Evolutionary conservation across 1,140 invertebrate genomes (phyloP), one percentile per base, ranked within the genome.

Genomic region (Sesamia nonagrioides): DNA sequence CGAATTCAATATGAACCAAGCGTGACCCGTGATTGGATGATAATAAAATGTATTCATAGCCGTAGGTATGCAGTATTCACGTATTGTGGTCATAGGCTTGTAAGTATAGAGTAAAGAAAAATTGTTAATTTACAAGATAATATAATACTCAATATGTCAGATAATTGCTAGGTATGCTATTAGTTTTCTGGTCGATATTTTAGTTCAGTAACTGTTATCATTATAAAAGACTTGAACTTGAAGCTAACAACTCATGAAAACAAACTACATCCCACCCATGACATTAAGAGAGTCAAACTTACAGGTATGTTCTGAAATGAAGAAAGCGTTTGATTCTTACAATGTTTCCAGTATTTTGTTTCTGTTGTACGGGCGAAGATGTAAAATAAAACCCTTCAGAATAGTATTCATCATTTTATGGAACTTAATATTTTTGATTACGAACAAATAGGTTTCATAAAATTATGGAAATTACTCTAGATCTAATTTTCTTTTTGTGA

Each of bases 31-130:
- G 58, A 50, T 61, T 75, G 71, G 52, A n/a, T 58, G 37, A 50
- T 50, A 50, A 33, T 9, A 69, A 27, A 9, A 45, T 68, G 15
- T 37, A 50, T 33, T 48, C 40, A 54, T 58, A 15, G 27, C 66
- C 66, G 66, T 50, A 52, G 58, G 40, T 50, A 52, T 66, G 40
- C 75, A 58, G 58, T 72, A 58, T 68, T 77, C 56, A 75, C 61
- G 45, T 45, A 48, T 48, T 72, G 72, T 77, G 78, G 78, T 56
- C 56, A 52, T 77, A 78, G 72, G 82, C 78, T 76, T 83, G 27
- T 83, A 83, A 76, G 75, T 75, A 71, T 71, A 76, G 50, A 13
- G 11, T 74, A 74, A 61, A 77, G 68, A 79, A 21, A 2, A 50
- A 77, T 79, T 50, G 42, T 79, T 60, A 73, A 66, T 37, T 63